A percentile compares a stretch with the other conserved stretches of the same genome.
These are phyloP conservation scores for Phasianus colchicus DNA, from an alignment of 2,113 vertebrate genomes.

Conservation along the genomic window DNA sequence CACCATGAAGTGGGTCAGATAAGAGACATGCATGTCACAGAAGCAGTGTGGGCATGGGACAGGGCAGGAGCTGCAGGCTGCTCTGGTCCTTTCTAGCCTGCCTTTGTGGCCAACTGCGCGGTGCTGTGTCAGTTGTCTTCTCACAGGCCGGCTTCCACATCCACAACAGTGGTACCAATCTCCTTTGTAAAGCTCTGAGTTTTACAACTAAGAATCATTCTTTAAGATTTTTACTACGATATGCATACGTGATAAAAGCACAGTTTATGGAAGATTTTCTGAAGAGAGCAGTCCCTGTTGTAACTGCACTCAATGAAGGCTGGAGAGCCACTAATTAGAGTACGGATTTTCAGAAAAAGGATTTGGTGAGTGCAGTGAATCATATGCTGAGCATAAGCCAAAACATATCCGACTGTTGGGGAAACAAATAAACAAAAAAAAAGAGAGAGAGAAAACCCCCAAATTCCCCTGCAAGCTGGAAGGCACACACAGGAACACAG, in stretches of 20 bases:
- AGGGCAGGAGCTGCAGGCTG: background rate
- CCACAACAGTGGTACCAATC: background rate
- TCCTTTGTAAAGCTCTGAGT: background rate
- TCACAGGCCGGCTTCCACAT: background rate
- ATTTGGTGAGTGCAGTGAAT: slow-evolving; percentile 15
- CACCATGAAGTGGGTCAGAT: background rate
- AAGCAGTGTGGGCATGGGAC: background rate
- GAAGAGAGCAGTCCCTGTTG: background rate
- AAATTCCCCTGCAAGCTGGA: background rate
- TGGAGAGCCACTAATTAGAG: background rate
- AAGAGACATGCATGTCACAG: background rate
- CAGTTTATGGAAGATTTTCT: background rate
- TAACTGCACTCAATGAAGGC: background rate
- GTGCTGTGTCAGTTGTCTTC: background rate
- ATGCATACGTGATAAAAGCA: background rate
- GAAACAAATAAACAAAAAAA: background rate
- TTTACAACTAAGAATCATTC: background rate
- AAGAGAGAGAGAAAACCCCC: background rate
- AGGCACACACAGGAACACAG: slow-evolving; percentile 16
- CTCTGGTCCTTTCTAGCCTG: background rate
- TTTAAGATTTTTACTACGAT: background rate
- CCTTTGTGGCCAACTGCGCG: background rate
- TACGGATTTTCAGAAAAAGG: slow-evolving; percentile 7
- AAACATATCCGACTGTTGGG: background rate
- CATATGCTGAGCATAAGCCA: background rate